Percentiles rank a stretch among this genome's conserved stretches.
Evolutionary conservation across 2,888 invertebrate species (phyloP).

Genomic region (Apotomis betuletana): DNA sequence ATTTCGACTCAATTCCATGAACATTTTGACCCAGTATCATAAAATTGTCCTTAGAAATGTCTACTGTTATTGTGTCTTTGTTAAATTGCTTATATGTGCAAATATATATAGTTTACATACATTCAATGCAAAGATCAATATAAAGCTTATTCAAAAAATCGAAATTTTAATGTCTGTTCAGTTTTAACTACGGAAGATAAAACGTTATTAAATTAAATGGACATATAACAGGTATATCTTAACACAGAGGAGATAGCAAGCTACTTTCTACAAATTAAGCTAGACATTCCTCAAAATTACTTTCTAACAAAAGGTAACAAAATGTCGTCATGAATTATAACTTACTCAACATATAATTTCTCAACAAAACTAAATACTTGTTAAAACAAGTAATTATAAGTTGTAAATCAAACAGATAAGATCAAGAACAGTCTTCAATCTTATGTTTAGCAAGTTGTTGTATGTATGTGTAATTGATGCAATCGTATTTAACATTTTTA

Average conservation of each 20-base stretch:
- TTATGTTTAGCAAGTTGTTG: neutral
- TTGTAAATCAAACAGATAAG: conserved; percentile 26
- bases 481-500: neutral
- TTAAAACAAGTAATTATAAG: conserved; percentile 27
- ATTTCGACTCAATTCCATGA: too few relatives aligned
- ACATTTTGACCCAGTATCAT: too few relatives aligned
- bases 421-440: conserved; percentile 3
- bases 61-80: too few relatives aligned
- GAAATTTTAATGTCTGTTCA: too few relatives aligned
- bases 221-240: too few relatives aligned
- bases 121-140: too few relatives aligned
- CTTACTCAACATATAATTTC: neutral
- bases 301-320: conserved; percentile 23
- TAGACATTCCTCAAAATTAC: neutral
- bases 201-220: neutral
- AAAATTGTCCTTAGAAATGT: too few relatives aligned
- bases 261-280: conserved; percentile 1
- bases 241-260: neutral
- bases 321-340: conserved; percentile 5
- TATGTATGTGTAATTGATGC: conserved; percentile 4
- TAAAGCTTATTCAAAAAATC: too few relatives aligned
- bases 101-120: too few relatives aligned
- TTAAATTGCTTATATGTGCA: too few relatives aligned
- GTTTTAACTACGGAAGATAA: neutral
- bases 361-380: conserved; percentile 12